Evolutionary conservation across 2,797 vertebrate species (phyloP).

Genomic region (Florisuga fusca): DNA sequence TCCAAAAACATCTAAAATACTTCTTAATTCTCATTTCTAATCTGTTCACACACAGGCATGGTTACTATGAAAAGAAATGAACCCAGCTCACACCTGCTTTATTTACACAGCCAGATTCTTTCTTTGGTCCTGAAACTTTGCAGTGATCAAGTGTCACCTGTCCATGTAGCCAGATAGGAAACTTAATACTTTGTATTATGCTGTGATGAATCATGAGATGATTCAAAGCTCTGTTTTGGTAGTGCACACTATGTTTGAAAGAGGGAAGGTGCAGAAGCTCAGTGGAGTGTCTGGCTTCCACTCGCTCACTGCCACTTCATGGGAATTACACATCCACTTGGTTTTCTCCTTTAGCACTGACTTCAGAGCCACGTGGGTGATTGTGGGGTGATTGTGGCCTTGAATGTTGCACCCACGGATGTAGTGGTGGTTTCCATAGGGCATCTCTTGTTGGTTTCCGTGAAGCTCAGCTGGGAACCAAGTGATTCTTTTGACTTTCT

Average conservation of each 20-base stretch:
- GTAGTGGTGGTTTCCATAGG: neutral
- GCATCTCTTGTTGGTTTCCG: neutral
- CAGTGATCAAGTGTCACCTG: neutral
- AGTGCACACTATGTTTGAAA: neutral
- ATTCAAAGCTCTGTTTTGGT: conserved; percentile 32
- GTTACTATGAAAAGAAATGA: neutral
- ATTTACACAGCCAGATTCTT: neutral
- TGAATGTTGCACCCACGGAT: neutral
- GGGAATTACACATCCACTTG: neutral
- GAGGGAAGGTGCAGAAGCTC: conserved; percentile 2
- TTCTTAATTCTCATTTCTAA: neutral
- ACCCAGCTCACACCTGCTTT: neutral
- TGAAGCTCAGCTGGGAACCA: neutral
- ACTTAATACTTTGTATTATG: neutral
- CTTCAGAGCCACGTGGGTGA: accelerated
- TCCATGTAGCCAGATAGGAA: neutral
- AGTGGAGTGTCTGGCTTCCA: neutral
- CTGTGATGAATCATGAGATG: conserved; percentile 10
- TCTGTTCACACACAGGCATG: neutral
- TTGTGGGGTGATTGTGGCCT: neutral
- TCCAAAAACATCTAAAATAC: neutral
- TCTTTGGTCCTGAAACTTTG: neutral
- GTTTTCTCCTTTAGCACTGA: neutral
- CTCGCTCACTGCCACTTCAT: neutral
- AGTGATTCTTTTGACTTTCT: neutral